Conservation (phyloP, 2,113 vertebrate genomes). For the Calypte anna region DNA sequence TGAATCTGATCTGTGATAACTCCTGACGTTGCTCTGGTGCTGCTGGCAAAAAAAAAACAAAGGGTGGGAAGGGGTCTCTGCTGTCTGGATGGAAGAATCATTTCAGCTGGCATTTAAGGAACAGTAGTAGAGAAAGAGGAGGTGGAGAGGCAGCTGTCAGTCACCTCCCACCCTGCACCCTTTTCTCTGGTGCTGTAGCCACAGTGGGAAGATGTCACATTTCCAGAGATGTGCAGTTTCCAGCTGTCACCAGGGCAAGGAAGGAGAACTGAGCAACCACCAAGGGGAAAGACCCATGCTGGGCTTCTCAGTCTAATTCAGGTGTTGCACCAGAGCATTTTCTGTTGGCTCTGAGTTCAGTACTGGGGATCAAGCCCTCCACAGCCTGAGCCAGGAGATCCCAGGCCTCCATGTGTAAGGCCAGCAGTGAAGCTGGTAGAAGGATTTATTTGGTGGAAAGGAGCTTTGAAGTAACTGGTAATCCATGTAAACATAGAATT, state of each 20-base stretch:
- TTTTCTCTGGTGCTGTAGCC: background rate
- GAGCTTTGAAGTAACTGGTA: background rate
- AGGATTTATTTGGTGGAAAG: background rate
- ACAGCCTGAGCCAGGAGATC: background rate
- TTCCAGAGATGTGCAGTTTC: background rate
- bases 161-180: fast-evolving
- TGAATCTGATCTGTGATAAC: background rate
- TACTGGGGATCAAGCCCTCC: fast-evolving
- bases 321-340: background rate
- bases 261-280: background rate
- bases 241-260: background rate
- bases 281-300: background rate
- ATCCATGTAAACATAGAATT: background rate
- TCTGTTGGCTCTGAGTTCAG: background rate
- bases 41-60: fast-evolving
- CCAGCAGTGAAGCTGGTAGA: background rate
- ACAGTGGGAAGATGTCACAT: fast-evolving
- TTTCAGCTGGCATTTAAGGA: background rate
- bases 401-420: fast-evolving
- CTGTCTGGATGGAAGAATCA: background rate
- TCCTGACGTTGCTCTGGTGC: background rate
- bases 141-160: background rate
- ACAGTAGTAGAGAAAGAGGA: too few relatives aligned
- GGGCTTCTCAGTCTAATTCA: background rate
- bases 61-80: background rate